These are phyloP conservation scores for Gymnoscopelus braueri DNA, from an alignment of 2,797 vertebrate species.

Conservation along the genomic window DNA sequence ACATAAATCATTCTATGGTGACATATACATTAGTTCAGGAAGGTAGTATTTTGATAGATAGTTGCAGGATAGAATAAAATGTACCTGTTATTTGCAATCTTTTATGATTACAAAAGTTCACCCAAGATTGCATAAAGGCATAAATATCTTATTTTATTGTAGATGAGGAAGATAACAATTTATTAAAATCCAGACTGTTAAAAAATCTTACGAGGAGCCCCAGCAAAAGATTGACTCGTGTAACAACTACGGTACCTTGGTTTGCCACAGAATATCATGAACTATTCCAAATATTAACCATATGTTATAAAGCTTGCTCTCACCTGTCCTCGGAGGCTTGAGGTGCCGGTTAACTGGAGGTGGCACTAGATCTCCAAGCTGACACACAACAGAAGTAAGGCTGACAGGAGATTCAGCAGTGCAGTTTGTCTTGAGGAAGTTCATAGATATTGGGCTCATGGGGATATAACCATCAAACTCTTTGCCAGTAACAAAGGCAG, in stretches of 20 bases:
- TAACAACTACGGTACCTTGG: background rate
- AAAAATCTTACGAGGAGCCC: background rate
- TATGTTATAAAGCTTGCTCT: slow-evolving; percentile 46
- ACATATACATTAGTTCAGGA: too few relatives aligned
- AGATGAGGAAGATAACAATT: too few relatives aligned
- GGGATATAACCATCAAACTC: slow-evolving; percentile 91
- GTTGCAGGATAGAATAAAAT: too few relatives aligned
- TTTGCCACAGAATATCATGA: background rate
- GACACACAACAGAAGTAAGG: slow-evolving; percentile 70
- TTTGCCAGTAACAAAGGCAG: slow-evolving; percentile 49
- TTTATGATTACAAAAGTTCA: too few relatives aligned
- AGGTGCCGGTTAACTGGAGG: slow-evolving; percentile 94
- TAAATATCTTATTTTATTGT: too few relatives aligned
- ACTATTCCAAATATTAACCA: background rate
- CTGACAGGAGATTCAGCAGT: slow-evolving; percentile 54
- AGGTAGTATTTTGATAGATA: too few relatives aligned
- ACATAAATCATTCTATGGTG: too few relatives aligned
- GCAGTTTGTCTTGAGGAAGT: slow-evolving; percentile 58
- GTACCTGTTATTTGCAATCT: too few relatives aligned
- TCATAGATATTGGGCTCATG: slow-evolving; percentile 87
- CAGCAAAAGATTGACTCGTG: background rate
- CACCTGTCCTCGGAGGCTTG: slow-evolving; percentile 93
- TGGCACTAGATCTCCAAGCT: slow-evolving; percentile 84
- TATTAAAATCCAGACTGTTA: too few relatives aligned
- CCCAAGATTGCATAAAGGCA: too few relatives aligned